Conservation (phyloP, 2,113 vertebrate species). For the Chamaea fasciata region DNA sequence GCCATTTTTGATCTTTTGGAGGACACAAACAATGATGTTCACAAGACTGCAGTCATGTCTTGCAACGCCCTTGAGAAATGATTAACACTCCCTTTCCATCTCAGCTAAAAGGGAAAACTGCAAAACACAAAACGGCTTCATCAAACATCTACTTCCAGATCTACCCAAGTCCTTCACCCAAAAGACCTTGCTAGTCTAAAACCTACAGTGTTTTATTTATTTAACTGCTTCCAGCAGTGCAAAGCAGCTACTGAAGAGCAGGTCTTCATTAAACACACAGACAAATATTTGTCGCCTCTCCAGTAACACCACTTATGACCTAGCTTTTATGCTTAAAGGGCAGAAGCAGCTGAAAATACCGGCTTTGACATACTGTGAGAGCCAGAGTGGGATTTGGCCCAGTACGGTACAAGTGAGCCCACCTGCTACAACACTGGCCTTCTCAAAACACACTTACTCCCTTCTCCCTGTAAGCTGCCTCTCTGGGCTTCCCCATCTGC, state of each 20-base stretch:
- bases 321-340: background rate
- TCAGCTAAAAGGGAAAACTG: background rate
- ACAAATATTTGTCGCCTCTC: background rate
- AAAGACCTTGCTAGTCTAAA: background rate
- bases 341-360: background rate
- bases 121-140: background rate
- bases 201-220: background rate
- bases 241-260: background rate
- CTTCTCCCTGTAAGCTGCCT: background rate
- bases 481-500: background rate
- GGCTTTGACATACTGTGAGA: background rate
- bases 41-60: background rate
- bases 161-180: background rate
- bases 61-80: background rate
- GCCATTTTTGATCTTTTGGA: background rate
- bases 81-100: background rate
- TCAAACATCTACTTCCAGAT: background rate
- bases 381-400: background rate
- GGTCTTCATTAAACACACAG: background rate
- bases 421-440: background rate
- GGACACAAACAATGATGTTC: background rate
- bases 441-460: background rate
- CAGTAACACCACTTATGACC: background rate
- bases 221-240: background rate
- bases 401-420: background rate